Base-by-base conservation (phyloP, 2,113 vertebrate species). In the Alces alces region DNA sequence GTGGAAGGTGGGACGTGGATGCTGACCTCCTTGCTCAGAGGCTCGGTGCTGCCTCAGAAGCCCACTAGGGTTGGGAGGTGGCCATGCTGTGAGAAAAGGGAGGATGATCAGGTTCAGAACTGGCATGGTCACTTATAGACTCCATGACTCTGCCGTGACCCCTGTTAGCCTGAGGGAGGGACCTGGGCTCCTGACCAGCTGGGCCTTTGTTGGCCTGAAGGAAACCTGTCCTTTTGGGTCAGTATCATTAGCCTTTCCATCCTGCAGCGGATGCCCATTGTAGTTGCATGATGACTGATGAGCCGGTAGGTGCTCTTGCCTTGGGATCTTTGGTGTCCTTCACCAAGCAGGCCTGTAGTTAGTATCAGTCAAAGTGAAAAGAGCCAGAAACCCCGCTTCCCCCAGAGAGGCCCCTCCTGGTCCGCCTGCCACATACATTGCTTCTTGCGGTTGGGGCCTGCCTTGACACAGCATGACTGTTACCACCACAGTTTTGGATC, bases 261-360 rank as follows among this genome's bases (percentile, higher is more conserved):
- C 52, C n/a, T 78, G 54, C 8, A 50, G 58, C 66, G 0, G 0
- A 16, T 3, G 23, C 78, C 2, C 14, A 7, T 39, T 52, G 6
- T 4, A 30, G 58, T 27, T n/a, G 50, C 82, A 2, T 36, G 55
- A 43, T 23, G 16, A 54, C 45, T 47, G 33, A 55, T 1, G 4
- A 76, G 33, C 12, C 0, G 1, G 21, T 0, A 0, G 30, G 15
- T 39, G 30, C 43, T 16, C 13, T 87, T 21, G 27, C 27, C 17
- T 80, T 45, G 82, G 47, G 28, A 13, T 33, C 58, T 89, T 76
- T 86, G 21, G 45, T 90, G 47, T 80, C 50, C 15, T 23, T 80
- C 78, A 91, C 83, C 36, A 39, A 10, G 36, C 60, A 55, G 47
- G 30, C 50, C 54, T 50, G 5, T 92, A 33, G 85, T 82, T 58